A percentile compares a stretch with the other conserved stretches of the same genome.
phyloP scores from a whole-genome alignment of 2,888 invertebrate genomes.

The Agonopterix subpropinquella region DNA sequence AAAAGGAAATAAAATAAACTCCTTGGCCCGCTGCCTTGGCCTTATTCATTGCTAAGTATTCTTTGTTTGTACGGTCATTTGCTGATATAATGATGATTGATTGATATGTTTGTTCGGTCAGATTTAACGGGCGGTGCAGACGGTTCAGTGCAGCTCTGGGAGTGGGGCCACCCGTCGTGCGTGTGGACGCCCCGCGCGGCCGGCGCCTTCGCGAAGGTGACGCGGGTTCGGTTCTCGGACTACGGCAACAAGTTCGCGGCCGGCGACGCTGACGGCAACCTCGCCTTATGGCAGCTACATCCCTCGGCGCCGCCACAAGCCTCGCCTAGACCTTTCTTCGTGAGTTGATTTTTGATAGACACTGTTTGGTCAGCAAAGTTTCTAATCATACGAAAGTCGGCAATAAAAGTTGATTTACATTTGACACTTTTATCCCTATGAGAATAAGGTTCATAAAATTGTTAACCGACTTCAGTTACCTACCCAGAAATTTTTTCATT shows the following conservation, averaged over 20 bases:
- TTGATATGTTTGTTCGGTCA: slow-evolving; percentile 30
- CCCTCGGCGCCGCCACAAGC: slow-evolving; percentile 77
- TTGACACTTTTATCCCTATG: too few relatives aligned
- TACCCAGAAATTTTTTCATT: too few relatives aligned
- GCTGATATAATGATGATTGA: neutral
- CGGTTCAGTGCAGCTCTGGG: slow-evolving; percentile 97
- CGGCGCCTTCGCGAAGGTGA: slow-evolving; percentile 96
- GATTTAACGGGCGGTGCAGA: slow-evolving; percentile 97
- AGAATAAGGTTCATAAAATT: too few relatives aligned
- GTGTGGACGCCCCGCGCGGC: slow-evolving; percentile 94
- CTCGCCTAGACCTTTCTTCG: slow-evolving; percentile 86
- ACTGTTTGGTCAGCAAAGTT: too few relatives aligned
- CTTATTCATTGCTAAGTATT: too few relatives aligned
- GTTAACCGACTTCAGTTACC: too few relatives aligned
- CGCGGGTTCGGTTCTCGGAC: slow-evolving; percentile 95
- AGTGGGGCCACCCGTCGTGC: slow-evolving; percentile 96
- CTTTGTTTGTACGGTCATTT: too few relatives aligned
- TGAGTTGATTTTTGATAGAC: slow-evolving; percentile 72
- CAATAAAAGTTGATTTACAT: too few relatives aligned
- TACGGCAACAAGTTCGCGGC: slow-evolving; percentile 99
- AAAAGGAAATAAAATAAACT: too few relatives aligned
- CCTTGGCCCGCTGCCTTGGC: too few relatives aligned
- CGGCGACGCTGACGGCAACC: slow-evolving; percentile 96
- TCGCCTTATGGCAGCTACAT: slow-evolving; percentile 96
- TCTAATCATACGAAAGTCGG: too few relatives aligned